These are phyloP conservation scores for Azorinus chamasolen DNA, from an alignment of 2,888 invertebrate genomes.

Conservation along the genomic window DNA sequence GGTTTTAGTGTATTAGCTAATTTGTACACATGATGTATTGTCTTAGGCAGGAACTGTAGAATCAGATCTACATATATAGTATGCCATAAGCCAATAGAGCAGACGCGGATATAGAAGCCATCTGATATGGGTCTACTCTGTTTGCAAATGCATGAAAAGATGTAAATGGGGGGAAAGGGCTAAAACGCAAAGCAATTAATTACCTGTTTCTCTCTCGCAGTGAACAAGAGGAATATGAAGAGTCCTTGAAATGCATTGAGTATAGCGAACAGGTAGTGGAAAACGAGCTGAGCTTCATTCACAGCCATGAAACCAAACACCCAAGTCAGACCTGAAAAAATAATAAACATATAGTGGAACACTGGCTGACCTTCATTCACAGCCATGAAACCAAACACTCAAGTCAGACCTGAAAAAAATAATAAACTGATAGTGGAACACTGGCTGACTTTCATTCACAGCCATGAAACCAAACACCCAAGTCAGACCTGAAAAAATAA, in stretches of 20 bases:
- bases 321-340: constrained; percentile 82
- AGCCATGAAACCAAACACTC: constrained; percentile 84
- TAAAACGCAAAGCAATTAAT: no score
- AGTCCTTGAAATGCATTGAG: constrained; percentile 81
- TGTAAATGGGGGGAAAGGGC: no score
- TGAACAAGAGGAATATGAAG: constrained; percentile 80
- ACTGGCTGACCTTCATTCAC: constrained; percentile 77
- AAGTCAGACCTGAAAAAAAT: constrained; percentile 78
- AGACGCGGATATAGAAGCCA: no score
- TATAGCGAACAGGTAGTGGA: constrained; percentile 84
- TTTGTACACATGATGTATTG: no score
- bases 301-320: constrained; percentile 84
- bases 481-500: constrained; percentile 74
- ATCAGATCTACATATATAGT: no score
- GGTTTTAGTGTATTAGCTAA: no score
- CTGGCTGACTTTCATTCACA: constrained; percentile 75
- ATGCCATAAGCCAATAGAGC: no score
- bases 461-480: constrained; percentile 85
- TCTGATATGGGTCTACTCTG: no score
- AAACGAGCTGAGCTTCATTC: constrained; percentile 76
- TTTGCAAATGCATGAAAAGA: no score
- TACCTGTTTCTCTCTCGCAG: constrained; percentile 74
- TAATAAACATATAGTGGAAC: constrained; percentile 81
- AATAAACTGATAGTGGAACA: constrained; percentile 83
- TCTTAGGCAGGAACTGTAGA: no score